Conservation (phyloP, 2,888 invertebrate genomes). For the Eilema sororculum region DNA sequence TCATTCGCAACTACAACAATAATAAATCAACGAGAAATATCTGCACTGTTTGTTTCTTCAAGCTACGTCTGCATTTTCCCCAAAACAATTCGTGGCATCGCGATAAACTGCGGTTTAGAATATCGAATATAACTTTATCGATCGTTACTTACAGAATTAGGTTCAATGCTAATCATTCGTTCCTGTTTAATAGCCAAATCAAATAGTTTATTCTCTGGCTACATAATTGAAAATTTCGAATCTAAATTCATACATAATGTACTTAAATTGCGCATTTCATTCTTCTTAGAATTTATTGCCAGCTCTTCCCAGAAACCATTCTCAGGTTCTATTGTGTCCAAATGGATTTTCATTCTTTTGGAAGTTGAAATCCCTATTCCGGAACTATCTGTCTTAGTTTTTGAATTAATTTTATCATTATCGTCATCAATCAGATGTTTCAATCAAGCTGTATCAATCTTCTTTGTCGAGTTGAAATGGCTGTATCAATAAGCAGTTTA, state of each 20-base stretch:
- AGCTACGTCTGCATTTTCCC: conserved; percentile 9
- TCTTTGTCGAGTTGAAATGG: too few species aligned
- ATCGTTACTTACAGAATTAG: conserved; percentile 17
- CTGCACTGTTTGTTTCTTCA: conserved; percentile 8
- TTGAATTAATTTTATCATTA: too few species aligned
- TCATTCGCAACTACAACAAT: conserved; percentile 14
- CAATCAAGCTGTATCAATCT: too few species aligned
- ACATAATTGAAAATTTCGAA: neutral
- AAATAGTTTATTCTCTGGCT: neutral
- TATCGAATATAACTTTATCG: conserved; percentile 6
- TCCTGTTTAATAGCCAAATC: conserved; percentile 13
- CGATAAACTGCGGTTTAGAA: neutral
- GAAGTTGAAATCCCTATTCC: too few species aligned
- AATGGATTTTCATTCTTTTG: too few species aligned
- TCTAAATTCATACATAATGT: neutral
- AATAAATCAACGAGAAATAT: conserved; percentile 18
- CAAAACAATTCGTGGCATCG: conserved; percentile 12
- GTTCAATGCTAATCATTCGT: conserved; percentile 13
- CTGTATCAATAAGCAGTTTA: too few species aligned
- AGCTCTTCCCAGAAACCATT: neutral
- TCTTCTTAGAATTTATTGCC: neutral
- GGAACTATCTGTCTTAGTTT: too few species aligned
- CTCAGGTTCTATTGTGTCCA: too few species aligned
- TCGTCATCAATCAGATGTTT: too few species aligned
- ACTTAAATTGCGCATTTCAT: neutral